Conservation (phyloP, 2,888 invertebrate species). For the Mythimna vitellina region DNA sequence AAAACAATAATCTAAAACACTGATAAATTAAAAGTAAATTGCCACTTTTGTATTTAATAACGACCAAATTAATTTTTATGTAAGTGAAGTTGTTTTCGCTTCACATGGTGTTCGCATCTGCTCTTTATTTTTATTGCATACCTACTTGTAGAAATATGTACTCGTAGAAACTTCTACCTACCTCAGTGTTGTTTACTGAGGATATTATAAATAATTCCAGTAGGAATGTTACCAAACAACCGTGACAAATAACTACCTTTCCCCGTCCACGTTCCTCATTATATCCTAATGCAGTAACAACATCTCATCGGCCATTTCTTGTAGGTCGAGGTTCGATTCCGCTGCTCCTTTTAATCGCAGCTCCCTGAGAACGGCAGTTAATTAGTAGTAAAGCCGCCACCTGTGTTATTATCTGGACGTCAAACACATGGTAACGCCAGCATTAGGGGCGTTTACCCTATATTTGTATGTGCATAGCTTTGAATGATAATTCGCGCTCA, state of each 20-base stretch:
- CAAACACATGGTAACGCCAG: constrained; percentile 73
- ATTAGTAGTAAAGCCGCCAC: constrained; percentile 73
- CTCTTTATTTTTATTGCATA: constrained; percentile 30
- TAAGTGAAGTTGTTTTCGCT: constrained; percentile 18
- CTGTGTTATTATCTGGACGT: constrained; percentile 82
- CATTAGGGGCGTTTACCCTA: constrained; percentile 80
- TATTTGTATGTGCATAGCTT: constrained; percentile 75
- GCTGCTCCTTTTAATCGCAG: constrained; percentile 80
- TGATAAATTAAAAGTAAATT: constrained; percentile 68
- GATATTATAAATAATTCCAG: constrained; percentile 12
- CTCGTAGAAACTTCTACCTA: background rate
- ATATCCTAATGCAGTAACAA: constrained; percentile 64
- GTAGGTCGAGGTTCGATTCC: constrained; percentile 72
- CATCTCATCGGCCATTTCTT: constrained; percentile 63
- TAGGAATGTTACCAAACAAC: constrained; percentile 62
- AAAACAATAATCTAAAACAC: constrained; percentile 76
- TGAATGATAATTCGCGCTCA: constrained; percentile 76
- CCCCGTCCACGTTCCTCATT: constrained; percentile 65
- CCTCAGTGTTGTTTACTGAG: constrained; percentile 2
- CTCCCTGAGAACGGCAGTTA: constrained; percentile 79
- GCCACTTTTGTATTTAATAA: constrained; percentile 45
- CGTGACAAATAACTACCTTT: constrained; percentile 70
- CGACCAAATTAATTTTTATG: constrained; percentile 30
- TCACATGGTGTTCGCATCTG: constrained; percentile 21
- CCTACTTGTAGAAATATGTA: background rate